A percentile compares a stretch with the other conserved stretches of the same genome.
These are phyloP conservation scores for Catotricha subobsoleta DNA, from an alignment of 2,888 invertebrate species.

Conservation along the genomic window DNA sequence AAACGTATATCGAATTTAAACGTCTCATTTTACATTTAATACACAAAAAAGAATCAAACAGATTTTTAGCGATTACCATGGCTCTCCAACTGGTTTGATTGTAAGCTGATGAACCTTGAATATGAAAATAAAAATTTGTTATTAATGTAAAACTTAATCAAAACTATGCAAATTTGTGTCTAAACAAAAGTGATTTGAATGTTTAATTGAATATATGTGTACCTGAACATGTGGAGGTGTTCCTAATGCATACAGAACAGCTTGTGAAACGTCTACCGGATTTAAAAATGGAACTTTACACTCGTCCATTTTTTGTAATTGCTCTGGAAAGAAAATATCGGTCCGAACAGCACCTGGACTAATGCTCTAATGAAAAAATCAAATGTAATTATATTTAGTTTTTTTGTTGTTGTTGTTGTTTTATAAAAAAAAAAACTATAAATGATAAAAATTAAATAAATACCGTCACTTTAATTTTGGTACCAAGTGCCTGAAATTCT, in stretches of 20 bases:
- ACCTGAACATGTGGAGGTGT: conserved; percentile 19
- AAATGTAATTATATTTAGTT: background rate
- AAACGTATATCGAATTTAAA: too few species aligned
- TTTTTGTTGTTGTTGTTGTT: too few species aligned
- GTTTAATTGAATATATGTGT: too few species aligned
- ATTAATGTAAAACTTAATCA: too few species aligned
- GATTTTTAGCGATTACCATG: too few species aligned
- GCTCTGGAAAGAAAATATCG: conserved; percentile 14
- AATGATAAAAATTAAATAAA: background rate
- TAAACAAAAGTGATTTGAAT: too few species aligned
- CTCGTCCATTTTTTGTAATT: conserved; percentile 9
- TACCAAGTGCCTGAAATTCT: conserved; percentile 21
- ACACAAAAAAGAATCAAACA: too few species aligned
- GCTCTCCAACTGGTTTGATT: too few species aligned
- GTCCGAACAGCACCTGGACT: conserved; percentile 18
- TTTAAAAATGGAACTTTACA: conserved; percentile 17
- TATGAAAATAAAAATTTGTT: too few species aligned
- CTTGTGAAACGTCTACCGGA: conserved; percentile 26
- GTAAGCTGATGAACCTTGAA: too few species aligned
- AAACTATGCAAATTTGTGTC: too few species aligned
- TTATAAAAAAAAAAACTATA: background rate
- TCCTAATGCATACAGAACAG: conserved; percentile 23
- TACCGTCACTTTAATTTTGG: conserved; percentile 26
- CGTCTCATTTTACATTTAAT: too few species aligned
- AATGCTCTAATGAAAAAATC: conserved; percentile 15